phyloP scores from a whole-genome alignment of 2,797 vertebrate genomes.

The Argyrosomus regius region DNA sequence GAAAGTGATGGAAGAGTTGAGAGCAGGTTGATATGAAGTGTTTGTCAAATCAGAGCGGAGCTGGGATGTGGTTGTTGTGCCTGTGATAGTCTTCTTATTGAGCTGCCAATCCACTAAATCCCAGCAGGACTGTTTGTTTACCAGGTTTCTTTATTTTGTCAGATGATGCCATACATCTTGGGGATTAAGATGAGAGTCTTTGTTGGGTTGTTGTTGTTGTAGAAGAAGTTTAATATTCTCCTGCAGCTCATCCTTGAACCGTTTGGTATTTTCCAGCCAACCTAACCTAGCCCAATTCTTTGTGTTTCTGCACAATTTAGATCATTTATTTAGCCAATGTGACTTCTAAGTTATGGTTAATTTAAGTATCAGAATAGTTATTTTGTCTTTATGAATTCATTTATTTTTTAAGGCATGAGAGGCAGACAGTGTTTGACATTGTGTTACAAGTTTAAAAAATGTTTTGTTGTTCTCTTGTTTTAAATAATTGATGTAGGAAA shows the following conservation, averaged over 20 bases:
- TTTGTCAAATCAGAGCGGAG: conserved; percentile 37
- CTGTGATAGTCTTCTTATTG: conserved; percentile 25
- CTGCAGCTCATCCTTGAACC: background rate
- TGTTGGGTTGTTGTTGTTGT: background rate
- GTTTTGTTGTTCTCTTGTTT: no score
- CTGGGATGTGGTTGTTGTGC: conserved; percentile 6
- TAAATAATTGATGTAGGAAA: no score
- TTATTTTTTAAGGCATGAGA: no score
- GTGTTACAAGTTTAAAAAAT: no score
- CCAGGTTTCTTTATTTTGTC: conserved; percentile 18
- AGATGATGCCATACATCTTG: background rate
- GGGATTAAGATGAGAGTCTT: background rate
- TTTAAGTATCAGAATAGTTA: no score
- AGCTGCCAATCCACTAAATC: conserved; percentile 39
- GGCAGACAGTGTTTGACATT: no score
- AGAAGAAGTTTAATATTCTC: background rate
- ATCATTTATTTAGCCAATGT: no score
- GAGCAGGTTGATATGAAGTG: conserved; percentile 18
- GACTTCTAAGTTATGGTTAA: no score
- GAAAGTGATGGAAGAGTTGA: conserved; percentile 4
- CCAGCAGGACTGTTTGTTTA: conserved; percentile 33
- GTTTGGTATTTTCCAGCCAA: background rate
- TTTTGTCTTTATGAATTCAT: no score
- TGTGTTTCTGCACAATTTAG: no score
- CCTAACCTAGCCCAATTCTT: no score